Conservation (phyloP, 1,140 invertebrate genomes). For the Drosophila mayri region DNA sequence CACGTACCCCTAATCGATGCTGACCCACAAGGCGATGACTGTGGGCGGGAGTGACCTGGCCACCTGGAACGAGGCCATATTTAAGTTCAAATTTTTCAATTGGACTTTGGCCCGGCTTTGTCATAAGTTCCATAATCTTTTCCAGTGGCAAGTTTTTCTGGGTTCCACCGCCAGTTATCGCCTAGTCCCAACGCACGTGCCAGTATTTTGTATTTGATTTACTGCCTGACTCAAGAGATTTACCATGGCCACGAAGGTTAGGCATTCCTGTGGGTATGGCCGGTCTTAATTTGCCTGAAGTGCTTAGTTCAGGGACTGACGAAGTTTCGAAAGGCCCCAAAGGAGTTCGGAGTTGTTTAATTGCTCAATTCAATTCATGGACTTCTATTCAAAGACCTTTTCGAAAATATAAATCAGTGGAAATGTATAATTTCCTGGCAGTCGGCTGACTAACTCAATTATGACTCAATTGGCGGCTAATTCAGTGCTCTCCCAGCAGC, state of each 20-base stretch:
- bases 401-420: neutral
- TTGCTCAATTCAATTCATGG: neutral
- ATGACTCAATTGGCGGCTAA: conserved; percentile 63
- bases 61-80: conserved; percentile 42
- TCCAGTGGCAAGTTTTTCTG: conserved; percentile 38
- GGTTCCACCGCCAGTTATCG: conserved; percentile 35
- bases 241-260: conserved; percentile 14
- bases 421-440: conserved; percentile 16
- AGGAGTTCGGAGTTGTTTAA: conserved; percentile 8
- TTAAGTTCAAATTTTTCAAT: conserved; percentile 77
- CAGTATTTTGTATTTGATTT: conserved; percentile 79
- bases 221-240: conserved; percentile 62
- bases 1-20: conserved; percentile 63
- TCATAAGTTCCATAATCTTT: conserved; percentile 71
- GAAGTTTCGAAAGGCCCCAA: neutral
- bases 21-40: conserved; percentile 14
- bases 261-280: conserved; percentile 14
- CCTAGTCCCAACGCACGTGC: conserved; percentile 56
- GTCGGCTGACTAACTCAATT: conserved; percentile 51
- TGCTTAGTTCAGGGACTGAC: conserved; percentile 7
- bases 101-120: conserved; percentile 76
- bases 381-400: conserved; percentile 1
- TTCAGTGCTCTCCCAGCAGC: conserved; percentile 45
- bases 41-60: neutral
- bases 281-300: conserved; percentile 36